These are phyloP conservation scores for Danio tinwini DNA, from an alignment of 2,797 vertebrate species.

Conservation along the genomic window DNA sequence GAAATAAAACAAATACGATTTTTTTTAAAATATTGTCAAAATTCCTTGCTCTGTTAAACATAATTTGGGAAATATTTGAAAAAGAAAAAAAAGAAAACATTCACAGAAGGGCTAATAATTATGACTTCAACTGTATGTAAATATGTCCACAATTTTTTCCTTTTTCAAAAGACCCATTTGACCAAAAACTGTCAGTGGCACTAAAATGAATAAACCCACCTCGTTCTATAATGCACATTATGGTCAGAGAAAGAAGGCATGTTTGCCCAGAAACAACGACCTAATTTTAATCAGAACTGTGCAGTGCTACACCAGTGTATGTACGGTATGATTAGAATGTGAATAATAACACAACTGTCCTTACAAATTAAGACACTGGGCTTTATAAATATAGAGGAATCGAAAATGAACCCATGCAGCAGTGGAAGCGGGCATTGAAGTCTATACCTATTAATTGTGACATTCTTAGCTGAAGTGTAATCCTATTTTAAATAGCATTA, in stretches of 20 bases:
- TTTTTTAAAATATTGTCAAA: no score
- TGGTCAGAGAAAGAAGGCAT: not conserved
- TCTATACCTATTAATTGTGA: conserved; percentile 54
- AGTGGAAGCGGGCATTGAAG: conserved; percentile 1
- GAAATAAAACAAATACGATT: no score
- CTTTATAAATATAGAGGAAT: conserved; percentile 25
- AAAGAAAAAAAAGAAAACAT: no score
- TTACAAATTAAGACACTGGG: not conserved
- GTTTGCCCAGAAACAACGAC: not conserved
- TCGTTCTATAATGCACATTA: not conserved
- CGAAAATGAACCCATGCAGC: not conserved
- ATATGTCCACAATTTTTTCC: not conserved
- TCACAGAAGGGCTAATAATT: no score
- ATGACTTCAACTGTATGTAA: no score
- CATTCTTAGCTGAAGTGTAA: conserved; percentile 38
- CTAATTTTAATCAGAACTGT: no score
- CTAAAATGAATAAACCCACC: not conserved
- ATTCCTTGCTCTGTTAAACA: no score
- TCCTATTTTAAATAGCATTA: conserved; percentile 36
- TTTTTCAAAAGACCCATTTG: not conserved
- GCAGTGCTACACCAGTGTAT: no score
- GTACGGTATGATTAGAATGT: no score
- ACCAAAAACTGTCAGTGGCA: not conserved
- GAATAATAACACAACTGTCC: not conserved
- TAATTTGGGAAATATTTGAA: no score